Evolutionary conservation across 2,797 vertebrate species (phyloP).

Genomic region (Sebastes glaucus): DNA sequence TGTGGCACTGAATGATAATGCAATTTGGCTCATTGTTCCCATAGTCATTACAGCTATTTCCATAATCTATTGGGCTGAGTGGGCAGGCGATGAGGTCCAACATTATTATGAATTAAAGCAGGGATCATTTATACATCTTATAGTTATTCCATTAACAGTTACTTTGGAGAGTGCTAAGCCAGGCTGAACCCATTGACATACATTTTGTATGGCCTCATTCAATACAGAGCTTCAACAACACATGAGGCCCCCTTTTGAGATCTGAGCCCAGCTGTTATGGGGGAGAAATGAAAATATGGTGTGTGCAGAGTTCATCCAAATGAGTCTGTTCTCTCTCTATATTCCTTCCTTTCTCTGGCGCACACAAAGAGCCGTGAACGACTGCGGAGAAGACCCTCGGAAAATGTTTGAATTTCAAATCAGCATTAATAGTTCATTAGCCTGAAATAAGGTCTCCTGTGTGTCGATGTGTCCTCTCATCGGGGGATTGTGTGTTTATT

Average conservation of each 20-base stretch:
- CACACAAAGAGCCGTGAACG: conserved; percentile 10
- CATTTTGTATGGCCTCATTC: conserved; percentile 65
- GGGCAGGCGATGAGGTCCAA: conserved; percentile 65
- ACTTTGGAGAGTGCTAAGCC: conserved; percentile 56
- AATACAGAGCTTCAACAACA: conserved; percentile 39
- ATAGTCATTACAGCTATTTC: conserved; percentile 74
- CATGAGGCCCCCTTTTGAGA: conserved; percentile 44
- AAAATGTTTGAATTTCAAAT: conserved; percentile 75
- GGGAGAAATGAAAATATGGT: conserved; percentile 29
- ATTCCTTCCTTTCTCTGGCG: background rate
- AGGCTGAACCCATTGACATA: conserved; percentile 66
- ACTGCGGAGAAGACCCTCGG: conserved; percentile 42
- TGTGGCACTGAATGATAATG: conserved; percentile 65
- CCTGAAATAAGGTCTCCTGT: conserved; percentile 73
- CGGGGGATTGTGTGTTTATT: conserved; percentile 75
- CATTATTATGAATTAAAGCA: conserved; percentile 74
- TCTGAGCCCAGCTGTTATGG: conserved; percentile 47
- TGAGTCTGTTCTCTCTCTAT: conserved; percentile 31
- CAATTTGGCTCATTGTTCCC: conserved; percentile 76
- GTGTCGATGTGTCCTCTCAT: conserved; percentile 67
- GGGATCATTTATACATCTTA: conserved; percentile 71
- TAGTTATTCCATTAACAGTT: conserved; percentile 70
- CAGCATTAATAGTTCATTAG: conserved; percentile 80
- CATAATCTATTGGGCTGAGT: conserved; percentile 73
- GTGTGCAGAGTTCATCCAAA: conserved; percentile 48